Evolutionary conservation across 2,113 vertebrate genomes (phyloP).

Genomic region (Reinhardtius hippoglossoides): DNA sequence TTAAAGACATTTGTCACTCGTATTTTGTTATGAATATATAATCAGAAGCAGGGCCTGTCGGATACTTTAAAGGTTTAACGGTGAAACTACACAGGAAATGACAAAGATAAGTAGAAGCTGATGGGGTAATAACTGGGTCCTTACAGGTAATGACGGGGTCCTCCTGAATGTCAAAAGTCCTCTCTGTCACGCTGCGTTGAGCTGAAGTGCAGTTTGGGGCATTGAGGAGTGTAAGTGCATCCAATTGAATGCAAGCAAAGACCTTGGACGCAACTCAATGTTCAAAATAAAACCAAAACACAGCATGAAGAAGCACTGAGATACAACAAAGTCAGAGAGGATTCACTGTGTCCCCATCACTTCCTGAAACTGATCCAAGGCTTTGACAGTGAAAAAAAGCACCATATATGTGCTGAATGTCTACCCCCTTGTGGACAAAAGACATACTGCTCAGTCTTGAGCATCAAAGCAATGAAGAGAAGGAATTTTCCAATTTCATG

Average conservation of each 20-base stretch:
- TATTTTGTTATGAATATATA: slow-evolving; percentile 12
- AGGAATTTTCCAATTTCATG: not conserved
- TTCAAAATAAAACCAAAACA: slow-evolving; percentile 30
- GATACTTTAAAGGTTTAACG: slow-evolving; percentile 13
- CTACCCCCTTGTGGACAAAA: slow-evolving; percentile 80
- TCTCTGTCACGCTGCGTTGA: slow-evolving; percentile 29
- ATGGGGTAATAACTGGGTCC: slow-evolving; percentile 51
- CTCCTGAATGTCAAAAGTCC: slow-evolving; percentile 39
- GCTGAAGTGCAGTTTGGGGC: slow-evolving; percentile 27
- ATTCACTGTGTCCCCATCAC: slow-evolving; percentile 31
- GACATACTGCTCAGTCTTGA: slow-evolving; percentile 33
- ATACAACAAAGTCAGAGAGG: slow-evolving; percentile 11
- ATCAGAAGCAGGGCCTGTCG: slow-evolving; percentile 4
- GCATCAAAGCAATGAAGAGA: not conserved
- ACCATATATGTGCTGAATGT: slow-evolving; percentile 62
- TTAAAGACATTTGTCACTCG: slow-evolving; percentile 1
- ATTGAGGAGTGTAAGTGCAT: not conserved
- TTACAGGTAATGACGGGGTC: slow-evolving; percentile 46
- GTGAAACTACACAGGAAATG: slow-evolving; percentile 26
- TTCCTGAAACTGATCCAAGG: slow-evolving; percentile 38
- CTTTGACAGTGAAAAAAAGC: slow-evolving; percentile 12
- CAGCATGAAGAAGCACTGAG: slow-evolving; percentile 15
- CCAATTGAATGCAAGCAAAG: not conserved
- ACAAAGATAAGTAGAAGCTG: slow-evolving; percentile 33
- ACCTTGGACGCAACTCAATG: not conserved